Evolutionary conservation across 2,888 invertebrate species (phyloP).

Genomic region (Nymphalis c-album): DNA sequence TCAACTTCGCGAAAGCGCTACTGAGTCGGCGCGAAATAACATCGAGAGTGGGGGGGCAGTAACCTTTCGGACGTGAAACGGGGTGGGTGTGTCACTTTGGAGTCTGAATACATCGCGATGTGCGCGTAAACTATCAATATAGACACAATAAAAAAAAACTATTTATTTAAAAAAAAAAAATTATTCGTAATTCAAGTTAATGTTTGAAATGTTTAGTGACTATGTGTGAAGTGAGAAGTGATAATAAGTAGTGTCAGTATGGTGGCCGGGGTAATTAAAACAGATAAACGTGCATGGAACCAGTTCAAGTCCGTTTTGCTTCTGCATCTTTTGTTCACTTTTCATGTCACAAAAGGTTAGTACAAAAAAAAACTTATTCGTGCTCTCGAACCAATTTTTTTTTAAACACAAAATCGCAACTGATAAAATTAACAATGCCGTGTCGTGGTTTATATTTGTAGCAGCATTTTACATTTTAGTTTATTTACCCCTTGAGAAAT

Average conservation of each 20-base stretch:
- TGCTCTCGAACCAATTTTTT: constrained; percentile 33
- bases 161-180: constrained; percentile 13
- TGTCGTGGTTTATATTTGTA: neutral
- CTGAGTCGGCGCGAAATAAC: constrained; percentile 80
- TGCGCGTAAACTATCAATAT: constrained; percentile 55
- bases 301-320: constrained; percentile 67
- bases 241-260: constrained; percentile 68
- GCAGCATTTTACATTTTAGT: neutral
- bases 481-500: no score
- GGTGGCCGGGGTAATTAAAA: constrained; percentile 71
- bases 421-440: neutral
- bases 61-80: constrained; percentile 62
- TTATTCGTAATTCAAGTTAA: constrained; percentile 10
- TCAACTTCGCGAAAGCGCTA: constrained; percentile 63
- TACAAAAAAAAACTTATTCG: constrained; percentile 36
- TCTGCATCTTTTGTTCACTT: constrained; percentile 68
- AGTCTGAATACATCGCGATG: constrained; percentile 67
- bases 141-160: constrained; percentile 37
- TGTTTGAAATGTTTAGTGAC: constrained; percentile 33
- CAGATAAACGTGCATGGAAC: constrained; percentile 70
- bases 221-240: constrained; percentile 57
- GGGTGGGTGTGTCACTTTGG: constrained; percentile 66
- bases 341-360: constrained; percentile 66
- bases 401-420: constrained; percentile 2
- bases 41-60: constrained; percentile 72